Conservation (phyloP, 2,113 vertebrate species). For the Pagrus major region DNA sequence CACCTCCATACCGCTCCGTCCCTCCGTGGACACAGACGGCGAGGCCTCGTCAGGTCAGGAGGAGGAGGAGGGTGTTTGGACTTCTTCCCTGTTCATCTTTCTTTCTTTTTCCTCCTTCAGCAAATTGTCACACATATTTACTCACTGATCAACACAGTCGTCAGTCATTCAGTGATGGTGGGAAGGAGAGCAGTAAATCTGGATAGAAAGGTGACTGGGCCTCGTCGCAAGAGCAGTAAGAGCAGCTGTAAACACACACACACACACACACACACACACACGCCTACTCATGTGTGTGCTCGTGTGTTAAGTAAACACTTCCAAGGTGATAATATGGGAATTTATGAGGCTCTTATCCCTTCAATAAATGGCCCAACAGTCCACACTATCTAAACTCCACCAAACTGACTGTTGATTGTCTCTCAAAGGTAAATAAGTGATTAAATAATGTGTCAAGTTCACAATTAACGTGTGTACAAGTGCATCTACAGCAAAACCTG, state of each 20-base stretch:
- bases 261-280: not conserved
- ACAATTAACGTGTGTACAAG: not conserved
- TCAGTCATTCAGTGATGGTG: slow-evolving; percentile 7
- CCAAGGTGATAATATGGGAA: slow-evolving; percentile 49
- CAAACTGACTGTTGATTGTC: slow-evolving; percentile 14
- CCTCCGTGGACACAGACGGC: slow-evolving; percentile 54
- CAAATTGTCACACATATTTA: slow-evolving; percentile 36
- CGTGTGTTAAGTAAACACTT: slow-evolving; percentile 33
- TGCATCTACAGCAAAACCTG: slow-evolving; percentile 1
- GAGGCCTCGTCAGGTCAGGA: slow-evolving; percentile 31
- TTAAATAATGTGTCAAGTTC: not conserved
- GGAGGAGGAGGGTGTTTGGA: slow-evolving; percentile 32
- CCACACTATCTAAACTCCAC: slow-evolving; percentile 18
- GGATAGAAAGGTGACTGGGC: slow-evolving; percentile 9
- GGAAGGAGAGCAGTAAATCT: slow-evolving; percentile 24
- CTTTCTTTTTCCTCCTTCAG: slow-evolving; percentile 29
- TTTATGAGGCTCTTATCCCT: slow-evolving; percentile 51
- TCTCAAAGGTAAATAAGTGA: not conserved
- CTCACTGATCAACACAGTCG: slow-evolving; percentile 11
- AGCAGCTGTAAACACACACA: slow-evolving; percentile 35
- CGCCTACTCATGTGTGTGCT: not conserved
- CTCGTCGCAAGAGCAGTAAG: slow-evolving; percentile 20
- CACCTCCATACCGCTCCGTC: slow-evolving; percentile 63
- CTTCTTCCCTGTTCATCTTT: slow-evolving; percentile 16
- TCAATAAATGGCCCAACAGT: slow-evolving; percentile 36